Conservation (phyloP, 2,888 invertebrate genomes). For the Cataglyphis altisquamis region DNA sequence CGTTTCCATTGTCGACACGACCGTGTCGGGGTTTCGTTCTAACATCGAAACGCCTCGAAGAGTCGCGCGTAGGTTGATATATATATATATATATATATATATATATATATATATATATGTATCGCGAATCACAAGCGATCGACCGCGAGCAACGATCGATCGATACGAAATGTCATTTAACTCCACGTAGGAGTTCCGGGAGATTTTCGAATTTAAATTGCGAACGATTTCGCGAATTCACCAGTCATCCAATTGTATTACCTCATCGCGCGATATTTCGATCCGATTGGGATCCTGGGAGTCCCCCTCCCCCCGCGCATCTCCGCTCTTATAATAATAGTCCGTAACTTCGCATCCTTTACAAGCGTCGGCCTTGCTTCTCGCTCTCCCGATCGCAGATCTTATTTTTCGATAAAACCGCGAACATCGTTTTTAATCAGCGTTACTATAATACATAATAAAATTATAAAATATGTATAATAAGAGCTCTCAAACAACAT, state of each 20-base stretch:
- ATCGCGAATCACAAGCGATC: constrained; percentile 64
- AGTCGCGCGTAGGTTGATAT: constrained; percentile 47
- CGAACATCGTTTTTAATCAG: constrained; percentile 19
- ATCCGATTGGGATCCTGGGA: constrained; percentile 52
- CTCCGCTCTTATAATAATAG: constrained; percentile 11
- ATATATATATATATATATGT: constrained; percentile 58
- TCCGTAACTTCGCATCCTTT: constrained; percentile 19
- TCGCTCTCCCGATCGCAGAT: constrained; percentile 15
- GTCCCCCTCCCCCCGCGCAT: neutral
- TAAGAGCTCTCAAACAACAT: neutral
- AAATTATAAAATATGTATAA: constrained; percentile 5
- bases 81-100: constrained; percentile 63
- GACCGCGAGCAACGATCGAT: constrained; percentile 54
- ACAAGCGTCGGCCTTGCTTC: neutral
- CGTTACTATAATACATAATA: neutral
- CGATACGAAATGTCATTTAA: constrained; percentile 75
- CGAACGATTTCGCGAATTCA: constrained; percentile 74
- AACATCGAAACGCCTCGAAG: constrained; percentile 56
- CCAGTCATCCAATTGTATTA: constrained; percentile 77
- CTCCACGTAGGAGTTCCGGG: constrained; percentile 75
- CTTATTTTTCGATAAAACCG: constrained; percentile 37
- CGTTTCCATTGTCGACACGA: constrained; percentile 58
- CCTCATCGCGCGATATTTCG: constrained; percentile 65
- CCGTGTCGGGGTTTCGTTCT: constrained; percentile 51
- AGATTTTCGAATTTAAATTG: constrained; percentile 80